Evolutionary conservation across 2,888 invertebrate species (phyloP), one percentile per base, ranked within the genome.

Genomic region (Melanchra persicariae): DNA sequence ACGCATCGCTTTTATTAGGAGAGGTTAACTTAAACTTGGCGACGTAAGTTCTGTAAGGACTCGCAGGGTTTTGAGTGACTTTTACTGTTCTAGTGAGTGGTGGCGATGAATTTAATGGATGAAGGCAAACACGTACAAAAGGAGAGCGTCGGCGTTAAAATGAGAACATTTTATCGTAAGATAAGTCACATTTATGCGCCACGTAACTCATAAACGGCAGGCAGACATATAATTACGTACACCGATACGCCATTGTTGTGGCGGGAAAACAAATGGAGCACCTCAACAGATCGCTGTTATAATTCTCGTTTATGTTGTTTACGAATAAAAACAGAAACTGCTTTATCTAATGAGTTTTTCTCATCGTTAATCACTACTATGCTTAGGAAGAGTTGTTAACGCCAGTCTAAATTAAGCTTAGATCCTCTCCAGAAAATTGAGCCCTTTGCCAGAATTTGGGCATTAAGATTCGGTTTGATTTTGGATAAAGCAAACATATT

Each of bases 171-270:
- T 89, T 77, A 85, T 88, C 81, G 84, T 80, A 79, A 88, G 87
- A 90, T 88, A 90, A 87, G 85, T 87, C 87, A 85, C 87, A 86
- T 90, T 91, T 88, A 85, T 84, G 84, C 77, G 71, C 82, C 75
- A 82, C 77, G 72, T 85, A 76, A 79, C 82, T 89, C 87, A 86
- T 90, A 88, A 90, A 90, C 77, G 76, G 74, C 81, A 71, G 62
- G 86, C 87, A 82, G 87, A 85, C 79, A 85, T 85, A 81, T 89
- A 91, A 92, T 92, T 92, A 89, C 83, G 83, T 62, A 54, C 75
- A 62, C 73, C 83, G 83, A 89, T 87, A 81, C 85, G 75, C 87
- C 70, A 90, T 92, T 92, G 92, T 92, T 92, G 91, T 88, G 90
- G 89, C 74, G 72, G 74, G 72, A 74, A 87, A 87, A 87, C 87